Conservation (phyloP, 2,113 vertebrate species). For the Lepisosteus osseus region DNA sequence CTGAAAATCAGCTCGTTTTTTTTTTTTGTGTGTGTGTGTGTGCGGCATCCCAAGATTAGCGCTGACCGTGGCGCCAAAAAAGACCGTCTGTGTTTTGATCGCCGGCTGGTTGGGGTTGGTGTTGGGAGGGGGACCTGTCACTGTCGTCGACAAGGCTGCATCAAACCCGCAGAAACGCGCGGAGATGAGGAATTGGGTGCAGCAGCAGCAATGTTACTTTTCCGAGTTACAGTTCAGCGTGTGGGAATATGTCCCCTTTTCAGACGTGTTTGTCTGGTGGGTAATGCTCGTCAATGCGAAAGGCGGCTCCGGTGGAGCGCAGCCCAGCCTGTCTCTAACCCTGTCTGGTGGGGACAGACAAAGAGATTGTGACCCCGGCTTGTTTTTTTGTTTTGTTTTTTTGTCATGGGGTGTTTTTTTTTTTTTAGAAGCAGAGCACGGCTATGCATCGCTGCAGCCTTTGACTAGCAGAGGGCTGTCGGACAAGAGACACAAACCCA, state of each 20-base stretch:
- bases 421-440: conserved; percentile 82
- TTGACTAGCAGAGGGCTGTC: conserved; percentile 48
- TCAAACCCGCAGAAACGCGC: background rate
- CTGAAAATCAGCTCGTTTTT: background rate
- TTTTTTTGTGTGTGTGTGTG: background rate
- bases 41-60: background rate
- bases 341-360: background rate
- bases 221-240: background rate
- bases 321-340: background rate
- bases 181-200: too few species aligned
- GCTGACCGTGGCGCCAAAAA: conserved; percentile 66
- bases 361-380: background rate
- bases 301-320: too few species aligned
- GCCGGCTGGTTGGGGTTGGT: background rate
- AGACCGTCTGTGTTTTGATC: background rate
- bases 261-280: conserved; percentile 24
- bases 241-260: background rate
- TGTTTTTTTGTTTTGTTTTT: conserved; percentile 6
- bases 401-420: conserved; percentile 1
- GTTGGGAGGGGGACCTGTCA: background rate
- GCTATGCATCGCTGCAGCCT: conserved; percentile 80
- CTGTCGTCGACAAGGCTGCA: background rate
- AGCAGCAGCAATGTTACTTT: too few species aligned
- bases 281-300: background rate
- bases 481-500: conserved; percentile 65